Evolutionary conservation across 2,888 invertebrate genomes (phyloP), one percentile per base, ranked within the genome.

Genomic region (Rhagonycha fulva): DNA sequence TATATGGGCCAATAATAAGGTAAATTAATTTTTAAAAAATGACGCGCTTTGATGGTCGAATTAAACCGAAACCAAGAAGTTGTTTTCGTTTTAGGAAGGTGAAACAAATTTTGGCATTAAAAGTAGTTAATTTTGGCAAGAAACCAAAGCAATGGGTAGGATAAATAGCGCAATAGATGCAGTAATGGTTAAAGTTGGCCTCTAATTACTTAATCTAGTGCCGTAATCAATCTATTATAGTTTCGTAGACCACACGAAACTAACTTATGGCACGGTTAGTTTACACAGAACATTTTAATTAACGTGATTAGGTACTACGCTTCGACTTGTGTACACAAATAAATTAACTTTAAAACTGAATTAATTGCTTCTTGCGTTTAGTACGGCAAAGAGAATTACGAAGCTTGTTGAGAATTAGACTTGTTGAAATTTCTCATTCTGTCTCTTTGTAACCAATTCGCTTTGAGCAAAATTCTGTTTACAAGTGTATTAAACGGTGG

Each of bases 281-380:
- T 82, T 82, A 80, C 80, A 82, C 80, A 82, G 84, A 84, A 84
- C 86, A 86, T 87, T 87, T 87, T 87, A 88, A 88, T 88, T 88
- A 87, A 87, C 86, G 87, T 88, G 87, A 88, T 88, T 88, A 87
- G 86, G 86, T 87, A 86, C 85, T 84, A 82, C 83, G 84, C 82
- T 84, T 84, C 81, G 83, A 83, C 83, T 85, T 85, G 85, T 87
- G 85, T 86, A 85, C 85, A 87, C 87, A 87, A 87, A 87, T 87
- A 87, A 87, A 88, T 88, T 87, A 87, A 88, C 87, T 88, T 88
- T 87, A 86, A 87, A 88, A 87, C 85, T 87, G 87, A 87, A 87
- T 88, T 87, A 88, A 87, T 87, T 86, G 87, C 87, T 86, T 84
- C 87, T 87, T 87, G 86, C 86, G 85, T 87, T 88, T 87, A 85